Evolutionary conservation across 2,888 invertebrate species (phyloP).

Genomic region (Anthrax anthrax): DNA sequence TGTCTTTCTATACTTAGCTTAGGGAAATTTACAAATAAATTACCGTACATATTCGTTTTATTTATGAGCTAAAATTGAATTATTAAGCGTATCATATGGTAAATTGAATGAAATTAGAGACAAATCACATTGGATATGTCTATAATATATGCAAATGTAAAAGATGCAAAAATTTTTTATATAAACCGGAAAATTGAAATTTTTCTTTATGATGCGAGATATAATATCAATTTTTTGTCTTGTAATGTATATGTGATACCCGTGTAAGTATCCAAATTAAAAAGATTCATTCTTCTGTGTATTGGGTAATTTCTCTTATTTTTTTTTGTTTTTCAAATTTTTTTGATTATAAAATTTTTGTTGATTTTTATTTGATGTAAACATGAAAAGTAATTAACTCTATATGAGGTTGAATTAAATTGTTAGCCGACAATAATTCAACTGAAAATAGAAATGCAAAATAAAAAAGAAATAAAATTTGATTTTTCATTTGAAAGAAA

Average conservation of each 20-base stretch:
- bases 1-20: too few species aligned
- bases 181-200: too few species aligned
- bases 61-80: not conserved
- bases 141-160: too few species aligned
- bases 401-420: conserved; percentile 1
- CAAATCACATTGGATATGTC: too few species aligned
- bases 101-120: not conserved
- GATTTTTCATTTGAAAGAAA: too few species aligned
- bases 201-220: too few species aligned
- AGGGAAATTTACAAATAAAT: conserved; percentile 6
- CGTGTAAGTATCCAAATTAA: too few species aligned
- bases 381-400: conserved; percentile 5
- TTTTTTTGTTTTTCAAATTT: not conserved
- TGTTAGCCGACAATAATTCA: not conserved
- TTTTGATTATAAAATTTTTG: not conserved
- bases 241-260: too few species aligned
- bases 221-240: too few species aligned
- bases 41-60: not conserved
- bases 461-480: not conserved
- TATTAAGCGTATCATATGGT: too few species aligned
- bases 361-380: not conserved
- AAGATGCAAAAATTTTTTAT: too few species aligned
- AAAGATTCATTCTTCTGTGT: too few species aligned
- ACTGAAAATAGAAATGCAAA: not conserved
- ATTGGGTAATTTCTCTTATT: not conserved